Base-by-base conservation (phyloP, 35 echinoderm and acorn worm species). In the Patiria miniata region DNA sequence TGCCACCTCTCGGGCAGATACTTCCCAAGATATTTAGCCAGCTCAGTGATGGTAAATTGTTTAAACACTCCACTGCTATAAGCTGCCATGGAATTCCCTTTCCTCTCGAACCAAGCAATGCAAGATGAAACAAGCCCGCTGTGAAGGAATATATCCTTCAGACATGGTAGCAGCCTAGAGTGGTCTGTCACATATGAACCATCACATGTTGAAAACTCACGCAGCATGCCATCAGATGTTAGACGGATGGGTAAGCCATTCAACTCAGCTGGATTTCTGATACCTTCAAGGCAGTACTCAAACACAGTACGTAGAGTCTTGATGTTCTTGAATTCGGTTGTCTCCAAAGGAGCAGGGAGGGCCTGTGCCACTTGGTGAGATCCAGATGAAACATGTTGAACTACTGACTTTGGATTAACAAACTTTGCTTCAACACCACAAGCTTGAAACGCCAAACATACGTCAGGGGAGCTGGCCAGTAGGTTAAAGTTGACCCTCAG, bases 51-150 rank as follows among this genome's bases (percentile, higher is more conserved):
- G n/a, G 82, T 84, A 21, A 84, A 84, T 8, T 84, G 19, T 37
- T 84, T 84, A 32, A 84, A 84, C 12, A 84, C 59, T 33, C 82
- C 82, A 61, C 32, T 84, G 51, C 9, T 37, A 19, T 18, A 84
- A 58, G 52, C 16, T 19, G 32, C 29, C 26, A 59, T 8, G 28
- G 12, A 10, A 9, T 36, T 19, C 7, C 33, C 36, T 1, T 51
- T 40, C 18, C 36, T 28, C 5, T 28, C 37, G 14, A 84, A 19
- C 82, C 82, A 84, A 32, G 23, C 14, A 15, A 51, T 3, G 19
- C 53, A 37, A 30, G 34, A 60, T 34, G 22, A 17, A 33, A 84
- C 82, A 33, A 84, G 82, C 0, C 59, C 29, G 37, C 15, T 15
- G 57, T 84, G 82, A 40, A 84, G 30, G 34, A 84, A 84, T 53